Conservation (phyloP, 2,888 invertebrate genomes). For the Diloba caeruleocephala region DNA sequence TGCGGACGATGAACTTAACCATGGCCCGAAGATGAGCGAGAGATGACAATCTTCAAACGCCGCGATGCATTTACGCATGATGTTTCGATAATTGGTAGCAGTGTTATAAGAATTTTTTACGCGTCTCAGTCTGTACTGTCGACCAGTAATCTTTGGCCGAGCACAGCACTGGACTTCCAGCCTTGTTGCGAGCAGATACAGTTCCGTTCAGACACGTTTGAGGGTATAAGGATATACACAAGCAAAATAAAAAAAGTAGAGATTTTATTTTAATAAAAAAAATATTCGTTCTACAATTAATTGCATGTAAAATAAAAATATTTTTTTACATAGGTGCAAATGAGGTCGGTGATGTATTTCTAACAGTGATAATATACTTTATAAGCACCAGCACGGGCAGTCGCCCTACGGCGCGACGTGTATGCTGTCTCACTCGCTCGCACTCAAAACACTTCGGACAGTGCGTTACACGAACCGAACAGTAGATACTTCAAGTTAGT, state of each 20-base stretch:
- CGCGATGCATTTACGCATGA: too few relatives aligned
- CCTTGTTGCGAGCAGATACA: too few relatives aligned
- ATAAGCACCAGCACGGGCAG: conserved; percentile 22
- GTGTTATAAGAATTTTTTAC: too few relatives aligned
- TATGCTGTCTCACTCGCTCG: neutral
- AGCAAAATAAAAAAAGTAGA: conserved; percentile 21
- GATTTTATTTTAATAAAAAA: conserved; percentile 37
- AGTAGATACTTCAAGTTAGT: neutral
- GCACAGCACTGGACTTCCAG: too few relatives aligned
- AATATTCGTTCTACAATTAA: conserved; percentile 43
- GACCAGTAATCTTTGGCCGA: too few relatives aligned
- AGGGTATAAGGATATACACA: too few relatives aligned
- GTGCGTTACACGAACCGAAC: neutral
- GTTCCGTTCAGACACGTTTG: too few relatives aligned
- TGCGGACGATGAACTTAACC: too few relatives aligned
- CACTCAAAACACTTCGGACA: neutral
- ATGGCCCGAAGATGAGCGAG: too few relatives aligned
- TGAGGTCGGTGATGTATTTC: conserved; percentile 43
- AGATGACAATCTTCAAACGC: too few relatives aligned
- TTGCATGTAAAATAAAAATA: conserved; percentile 44
- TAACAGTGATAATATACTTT: conserved; percentile 33
- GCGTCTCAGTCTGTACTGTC: too few relatives aligned
- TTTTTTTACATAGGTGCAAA: conserved; percentile 45
- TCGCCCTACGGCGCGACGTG: neutral
- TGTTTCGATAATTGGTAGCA: too few relatives aligned